Evolutionary conservation across 1,140 invertebrate species (phyloP), one percentile per base, ranked within the genome.

Genomic region (Zaprionus ornatus): DNA sequence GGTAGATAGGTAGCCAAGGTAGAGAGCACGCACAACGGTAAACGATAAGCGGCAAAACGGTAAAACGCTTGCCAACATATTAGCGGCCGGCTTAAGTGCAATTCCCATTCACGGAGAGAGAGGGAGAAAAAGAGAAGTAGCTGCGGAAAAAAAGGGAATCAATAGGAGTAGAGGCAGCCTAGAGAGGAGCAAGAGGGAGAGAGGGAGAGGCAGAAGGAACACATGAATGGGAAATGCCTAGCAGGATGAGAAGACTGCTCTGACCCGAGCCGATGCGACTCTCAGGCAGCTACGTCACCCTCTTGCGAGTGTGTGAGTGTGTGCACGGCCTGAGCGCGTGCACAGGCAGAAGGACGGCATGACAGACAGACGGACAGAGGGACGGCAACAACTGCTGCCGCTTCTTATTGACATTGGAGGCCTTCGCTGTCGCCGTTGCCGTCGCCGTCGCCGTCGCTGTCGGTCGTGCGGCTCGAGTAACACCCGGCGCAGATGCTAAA

Each of bases 401-500:
- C 45, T 60, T 40, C 64, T 55, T 60, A 45, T 48, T 70, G 56
- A 50, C 66, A 64, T 45, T 62, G 48, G 32, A 42, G 32, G 48
- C 40, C 27, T 64, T 27, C 37, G 29, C 23, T 56, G 56, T 12
- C n/a, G 15, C 25, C 50, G 21, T 15, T 9, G 19, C 23, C 32
- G 42, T 7, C 21, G 21, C 25, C 50, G 21, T 15, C n/a, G 19
- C 23, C 32, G 42, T 7, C 21, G 21, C 23, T 62, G 45, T 71
- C 23, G 57, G 67, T 54, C 67, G 61, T 75, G 48, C 54, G 72
- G 73, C 68, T 79, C 70, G 64, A 74, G 80, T 83, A 87, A 87
- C 83, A 87, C 83, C 83, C 83, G 83, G 83, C 83, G 83, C 83
- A 87, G 83, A 87, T 87, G 83, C 84, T 87, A 87, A 87, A 83